A percentile compares a stretch with the other conserved stretches of the same genome.
phyloP scores from a whole-genome alignment of 2,888 invertebrate species.

The Volucella inflata region DNA sequence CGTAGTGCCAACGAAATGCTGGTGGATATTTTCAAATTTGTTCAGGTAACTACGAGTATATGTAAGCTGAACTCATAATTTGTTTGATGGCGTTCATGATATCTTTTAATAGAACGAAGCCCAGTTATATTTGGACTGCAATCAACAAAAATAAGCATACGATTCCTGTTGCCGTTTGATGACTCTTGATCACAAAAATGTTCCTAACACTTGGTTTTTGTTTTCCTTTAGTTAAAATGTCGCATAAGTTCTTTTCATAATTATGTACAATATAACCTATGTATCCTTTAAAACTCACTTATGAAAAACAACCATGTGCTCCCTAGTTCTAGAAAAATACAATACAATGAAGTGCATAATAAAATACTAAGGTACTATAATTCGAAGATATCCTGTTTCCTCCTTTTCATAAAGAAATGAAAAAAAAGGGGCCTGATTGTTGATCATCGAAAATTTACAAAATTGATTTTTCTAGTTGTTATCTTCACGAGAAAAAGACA shows the following conservation, averaged over 20 bases:
- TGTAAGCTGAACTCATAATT: not conserved
- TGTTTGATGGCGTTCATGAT: not conserved
- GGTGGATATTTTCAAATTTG: slow-evolving; percentile 82
- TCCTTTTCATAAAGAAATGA: too few species aligned
- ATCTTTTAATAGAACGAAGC: slow-evolving; percentile 70
- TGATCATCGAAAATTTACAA: too few species aligned
- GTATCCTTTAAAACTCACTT: too few species aligned
- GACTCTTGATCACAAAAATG: slow-evolving; percentile 38
- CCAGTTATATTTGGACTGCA: slow-evolving; percentile 75
- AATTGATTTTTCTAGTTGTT: too few species aligned
- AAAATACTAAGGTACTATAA: too few species aligned
- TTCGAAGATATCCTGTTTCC: too few species aligned
- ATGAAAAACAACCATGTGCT: slow-evolving; percentile 21
- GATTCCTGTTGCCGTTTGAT: not conserved
- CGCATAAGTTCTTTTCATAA: slow-evolving; percentile 59
- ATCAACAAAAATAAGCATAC: slow-evolving; percentile 64
- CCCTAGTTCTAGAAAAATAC: slow-evolving; percentile 43
- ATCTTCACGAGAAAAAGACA: too few species aligned
- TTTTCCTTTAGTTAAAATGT: slow-evolving; percentile 17
- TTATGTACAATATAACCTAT: not conserved
- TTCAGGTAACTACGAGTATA: slow-evolving; percentile 79
- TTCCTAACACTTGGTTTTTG: slow-evolving; percentile 1
- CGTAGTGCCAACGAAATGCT: slow-evolving; percentile 82
- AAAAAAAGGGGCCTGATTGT: too few species aligned
- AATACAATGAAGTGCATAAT: not conserved